phyloP scores from a whole-genome alignment of 2,113 vertebrate species.

The Microtus richardsoni region DNA sequence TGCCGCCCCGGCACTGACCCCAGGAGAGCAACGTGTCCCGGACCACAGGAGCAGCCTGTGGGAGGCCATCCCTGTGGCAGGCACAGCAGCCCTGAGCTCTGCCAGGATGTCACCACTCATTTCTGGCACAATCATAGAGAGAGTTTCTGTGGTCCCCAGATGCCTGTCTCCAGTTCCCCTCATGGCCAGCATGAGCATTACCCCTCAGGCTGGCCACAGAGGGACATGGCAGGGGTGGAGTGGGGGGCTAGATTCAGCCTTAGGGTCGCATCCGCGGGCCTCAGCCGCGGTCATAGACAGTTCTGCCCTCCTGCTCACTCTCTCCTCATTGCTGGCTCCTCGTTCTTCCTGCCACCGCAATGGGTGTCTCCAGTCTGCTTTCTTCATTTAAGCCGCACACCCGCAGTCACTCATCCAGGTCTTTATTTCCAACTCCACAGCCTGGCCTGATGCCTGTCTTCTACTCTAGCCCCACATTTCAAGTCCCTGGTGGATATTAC shows the following conservation, averaged over 20 bases:
- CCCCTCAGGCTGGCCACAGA: background rate
- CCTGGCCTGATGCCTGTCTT: background rate
- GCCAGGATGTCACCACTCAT: conserved; percentile 51
- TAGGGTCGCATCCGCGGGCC: background rate
- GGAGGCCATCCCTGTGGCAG: conserved; percentile 49
- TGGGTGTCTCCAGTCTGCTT: background rate
- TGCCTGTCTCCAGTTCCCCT: background rate
- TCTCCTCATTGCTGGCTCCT: background rate
- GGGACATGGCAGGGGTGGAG: too few relatives aligned
- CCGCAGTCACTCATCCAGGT: background rate
- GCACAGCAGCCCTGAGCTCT: background rate
- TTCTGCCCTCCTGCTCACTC: background rate
- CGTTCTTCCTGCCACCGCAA: background rate
- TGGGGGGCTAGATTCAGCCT: background rate
- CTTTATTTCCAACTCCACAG: background rate
- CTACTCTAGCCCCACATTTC: background rate
- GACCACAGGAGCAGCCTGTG: conserved; percentile 75
- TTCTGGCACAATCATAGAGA: background rate
- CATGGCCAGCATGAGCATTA: background rate
- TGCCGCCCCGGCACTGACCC: conserved; percentile 77
- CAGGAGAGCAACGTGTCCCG: conserved; percentile 74
- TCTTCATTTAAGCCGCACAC: background rate
- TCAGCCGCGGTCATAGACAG: accelerated
- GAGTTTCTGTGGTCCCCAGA: background rate
- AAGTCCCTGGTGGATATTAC: background rate